Evolutionary conservation across 2,113 vertebrate species (phyloP).

Genomic region (Pteronura brasiliensis): DNA sequence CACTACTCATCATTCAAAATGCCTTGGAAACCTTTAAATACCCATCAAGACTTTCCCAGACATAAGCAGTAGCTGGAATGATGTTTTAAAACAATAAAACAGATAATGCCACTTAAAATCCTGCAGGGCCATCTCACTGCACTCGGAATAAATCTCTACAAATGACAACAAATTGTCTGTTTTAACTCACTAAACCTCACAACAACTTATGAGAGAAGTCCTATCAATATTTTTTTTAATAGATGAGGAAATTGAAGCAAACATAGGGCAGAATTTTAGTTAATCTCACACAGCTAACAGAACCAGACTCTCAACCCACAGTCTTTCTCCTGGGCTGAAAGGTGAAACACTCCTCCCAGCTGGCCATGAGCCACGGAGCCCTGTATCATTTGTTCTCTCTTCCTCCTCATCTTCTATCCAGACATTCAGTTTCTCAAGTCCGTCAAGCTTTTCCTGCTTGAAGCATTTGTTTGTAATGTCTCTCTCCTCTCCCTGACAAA

Average conservation of each 20-base stretch:
- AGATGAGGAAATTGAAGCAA: not conserved
- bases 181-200: not conserved
- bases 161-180: not conserved
- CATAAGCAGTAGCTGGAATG: not conserved
- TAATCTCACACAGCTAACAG: not conserved
- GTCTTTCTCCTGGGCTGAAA: not conserved
- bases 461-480: not conserved
- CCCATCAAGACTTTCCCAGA: not conserved
- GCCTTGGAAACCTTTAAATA: not conserved
- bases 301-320: not conserved
- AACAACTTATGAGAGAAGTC: not conserved
- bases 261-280: not conserved
- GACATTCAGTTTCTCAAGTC: not conserved
- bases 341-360: not conserved
- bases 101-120: conserved; percentile 3
- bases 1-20: not conserved
- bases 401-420: not conserved
- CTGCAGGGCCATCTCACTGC: not conserved
- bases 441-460: not conserved
- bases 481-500: not conserved
- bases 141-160: not conserved
- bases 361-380: not conserved
- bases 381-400: not conserved
- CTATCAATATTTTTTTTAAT: not conserved
- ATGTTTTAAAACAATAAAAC: conserved; percentile 15